phyloP scores from a whole-genome alignment of 2,797 vertebrate species.

The Pipistrellus nathusii region DNA sequence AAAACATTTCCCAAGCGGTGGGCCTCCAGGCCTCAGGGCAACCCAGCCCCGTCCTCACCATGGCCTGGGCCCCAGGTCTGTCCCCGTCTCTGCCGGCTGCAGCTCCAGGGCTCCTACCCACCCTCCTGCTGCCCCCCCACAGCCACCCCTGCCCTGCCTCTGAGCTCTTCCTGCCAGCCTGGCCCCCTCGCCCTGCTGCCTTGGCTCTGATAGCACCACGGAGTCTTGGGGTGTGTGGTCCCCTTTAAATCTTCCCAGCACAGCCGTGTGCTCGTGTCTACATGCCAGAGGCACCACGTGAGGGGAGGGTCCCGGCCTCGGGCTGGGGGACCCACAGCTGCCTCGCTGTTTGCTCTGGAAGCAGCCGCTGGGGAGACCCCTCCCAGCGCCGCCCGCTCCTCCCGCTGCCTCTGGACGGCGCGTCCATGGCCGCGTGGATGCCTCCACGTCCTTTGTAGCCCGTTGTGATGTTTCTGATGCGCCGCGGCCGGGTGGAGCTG shows the following conservation, averaged over 20 bases:
- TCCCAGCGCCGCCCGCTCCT: background rate
- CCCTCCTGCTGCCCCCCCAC: background rate
- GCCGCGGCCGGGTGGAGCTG: no score
- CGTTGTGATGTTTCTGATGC: background rate
- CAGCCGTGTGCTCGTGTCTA: background rate
- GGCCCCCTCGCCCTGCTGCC: background rate
- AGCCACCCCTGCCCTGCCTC: no score
- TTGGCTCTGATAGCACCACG: background rate
- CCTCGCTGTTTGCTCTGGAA: background rate
- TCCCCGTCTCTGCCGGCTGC: no score
- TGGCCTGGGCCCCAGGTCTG: no score
- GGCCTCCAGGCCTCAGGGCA: background rate
- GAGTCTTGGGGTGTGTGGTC: background rate
- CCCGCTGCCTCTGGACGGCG: background rate
- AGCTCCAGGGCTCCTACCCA: no score
- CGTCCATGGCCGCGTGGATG: background rate
- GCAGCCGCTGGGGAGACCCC: background rate
- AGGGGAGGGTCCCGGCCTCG: background rate
- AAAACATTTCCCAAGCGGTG: fast-evolving
- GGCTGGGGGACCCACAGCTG: background rate
- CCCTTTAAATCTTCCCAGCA: no score
- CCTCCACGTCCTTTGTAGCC: background rate
- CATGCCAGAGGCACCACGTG: background rate
- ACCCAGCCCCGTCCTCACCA: no score
- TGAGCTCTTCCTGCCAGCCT: fast-evolving